phyloP scores from a whole-genome alignment of 2,113 vertebrate species.

The Sclerurus mexicanus region DNA sequence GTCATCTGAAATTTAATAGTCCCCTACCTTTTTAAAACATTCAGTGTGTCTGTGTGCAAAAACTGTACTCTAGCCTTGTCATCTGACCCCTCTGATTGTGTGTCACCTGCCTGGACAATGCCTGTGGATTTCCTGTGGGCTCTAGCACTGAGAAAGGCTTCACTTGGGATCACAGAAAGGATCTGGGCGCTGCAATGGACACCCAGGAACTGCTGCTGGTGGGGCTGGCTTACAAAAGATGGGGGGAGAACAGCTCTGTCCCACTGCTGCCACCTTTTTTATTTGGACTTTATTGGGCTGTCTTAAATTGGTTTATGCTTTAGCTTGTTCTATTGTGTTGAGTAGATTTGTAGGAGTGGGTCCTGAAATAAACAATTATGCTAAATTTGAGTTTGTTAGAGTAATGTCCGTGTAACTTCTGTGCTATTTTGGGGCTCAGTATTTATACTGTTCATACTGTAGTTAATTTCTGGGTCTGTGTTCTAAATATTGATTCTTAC shows the following conservation, averaged over 20 bases:
- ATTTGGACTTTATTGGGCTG: background rate
- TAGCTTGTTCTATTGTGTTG: background rate
- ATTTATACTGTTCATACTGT: background rate
- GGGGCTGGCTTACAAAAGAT: background rate
- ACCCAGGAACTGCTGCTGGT: background rate
- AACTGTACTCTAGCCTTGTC: background rate
- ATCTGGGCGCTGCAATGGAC: fast-evolving
- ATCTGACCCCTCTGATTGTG: background rate
- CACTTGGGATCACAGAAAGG: background rate
- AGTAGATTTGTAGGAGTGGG: background rate
- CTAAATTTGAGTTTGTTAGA: background rate
- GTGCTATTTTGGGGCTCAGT: background rate
- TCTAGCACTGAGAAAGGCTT: background rate
- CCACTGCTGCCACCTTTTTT: background rate
- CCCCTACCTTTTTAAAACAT: background rate
- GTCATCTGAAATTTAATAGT: background rate
- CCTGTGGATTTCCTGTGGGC: background rate
- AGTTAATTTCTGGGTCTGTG: background rate
- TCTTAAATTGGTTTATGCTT: background rate
- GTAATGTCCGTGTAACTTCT: background rate
- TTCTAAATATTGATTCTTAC: background rate
- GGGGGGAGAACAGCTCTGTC: background rate
- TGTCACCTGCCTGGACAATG: background rate
- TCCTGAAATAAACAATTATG: background rate
- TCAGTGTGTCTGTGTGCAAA: background rate